Base-by-base conservation (phyloP, 1,140 invertebrate genomes). In the Diachasmimorpha longicaudata region DNA sequence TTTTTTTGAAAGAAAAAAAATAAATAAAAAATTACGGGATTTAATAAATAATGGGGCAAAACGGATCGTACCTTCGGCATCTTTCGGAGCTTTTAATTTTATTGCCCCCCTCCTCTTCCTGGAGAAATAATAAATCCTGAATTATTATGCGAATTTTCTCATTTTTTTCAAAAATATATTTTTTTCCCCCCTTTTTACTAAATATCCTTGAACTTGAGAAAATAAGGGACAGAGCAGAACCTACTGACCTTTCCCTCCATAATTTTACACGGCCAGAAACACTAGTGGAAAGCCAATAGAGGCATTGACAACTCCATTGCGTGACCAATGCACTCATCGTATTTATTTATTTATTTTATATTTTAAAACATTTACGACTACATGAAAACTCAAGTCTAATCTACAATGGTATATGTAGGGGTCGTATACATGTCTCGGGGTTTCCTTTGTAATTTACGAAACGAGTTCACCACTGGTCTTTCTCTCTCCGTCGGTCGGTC, bases 161-260 rank as follows among this genome's bases (percentile, higher is more conserved):
- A 13, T 6, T 42, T 42, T 42, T 10, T 42, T 42, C 14, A 14
- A 52, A 52, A 52, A 52, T 19, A 16, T 3, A 14, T 13, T 5
- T 63, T 63, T 21, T n/a, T 55, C 9, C 0, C 1, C 19, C 14
- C 2, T 6, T 55, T 55, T 55, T 4, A 8, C 5, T 5, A 63
- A 63, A 63, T 63, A 63, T 63, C 58, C 58, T 63, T 63, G 58
- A 63, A 63, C 58, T 63, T 63, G 58, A 10, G 58, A 25, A 46
- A 46, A 19, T 52, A n/a, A 52, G 39, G 39, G 48, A 55, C 48
- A 55, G n/a, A 19, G 6, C 0, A 55, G 19, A 19, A 16, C n/a
- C 13, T 21, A 55, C n/a, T 55, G 48, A 55, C 48, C 48, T 55
- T 55, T 10, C n/a, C 48, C 16, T 52, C 14, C 48, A 46, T n/a